A percentile compares a stretch with the other conserved stretches of the same genome.
These are phyloP conservation scores for Campoletis raptor DNA, from an alignment of 2,888 invertebrate species.

Conservation along the genomic window DNA sequence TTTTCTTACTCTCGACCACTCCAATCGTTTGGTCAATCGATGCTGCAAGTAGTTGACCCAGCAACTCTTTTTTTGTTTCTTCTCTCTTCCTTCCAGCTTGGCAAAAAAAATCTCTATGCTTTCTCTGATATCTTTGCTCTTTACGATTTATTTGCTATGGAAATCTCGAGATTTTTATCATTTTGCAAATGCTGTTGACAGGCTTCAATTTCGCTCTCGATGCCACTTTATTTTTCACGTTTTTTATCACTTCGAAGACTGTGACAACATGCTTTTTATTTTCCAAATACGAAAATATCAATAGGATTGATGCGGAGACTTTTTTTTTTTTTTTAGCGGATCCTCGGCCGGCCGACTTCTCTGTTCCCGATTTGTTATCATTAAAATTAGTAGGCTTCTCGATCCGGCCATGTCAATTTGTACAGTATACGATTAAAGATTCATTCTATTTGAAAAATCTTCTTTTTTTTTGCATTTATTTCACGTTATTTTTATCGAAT, in stretches of 20 bases:
- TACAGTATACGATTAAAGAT: conserved; percentile 71
- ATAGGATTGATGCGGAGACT: conserved; percentile 23
- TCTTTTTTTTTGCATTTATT: not conserved
- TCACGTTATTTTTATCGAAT: conserved; percentile 9
- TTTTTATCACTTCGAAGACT: not conserved
- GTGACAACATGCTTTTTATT: conserved; percentile 9
- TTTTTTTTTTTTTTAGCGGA: conserved; percentile 10
- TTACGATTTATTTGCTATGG: not conserved
- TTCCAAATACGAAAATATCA: conserved; percentile 57
- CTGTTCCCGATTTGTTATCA: conserved; percentile 54
- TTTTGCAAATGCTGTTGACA: not conserved
- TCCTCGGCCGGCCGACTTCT: conserved; percentile 43
- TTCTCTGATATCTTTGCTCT: conserved; percentile 27
- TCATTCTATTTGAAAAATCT: conserved; percentile 23
- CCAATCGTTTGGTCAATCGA: conserved; percentile 52
- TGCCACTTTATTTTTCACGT: conserved; percentile 6
- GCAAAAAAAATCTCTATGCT: conserved; percentile 41
- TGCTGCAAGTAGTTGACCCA: conserved; percentile 41
- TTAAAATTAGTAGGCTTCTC: conserved; percentile 64
- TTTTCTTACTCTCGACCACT: conserved; percentile 57
- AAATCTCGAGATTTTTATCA: not conserved
- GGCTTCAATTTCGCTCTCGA: conserved; percentile 31
- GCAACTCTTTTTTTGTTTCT: conserved; percentile 23
- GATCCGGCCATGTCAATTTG: conserved; percentile 69
- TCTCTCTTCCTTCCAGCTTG: not conserved